Evolutionary conservation across 2,888 invertebrate species (phyloP).

Genomic region (Octodonta nipae): DNA sequence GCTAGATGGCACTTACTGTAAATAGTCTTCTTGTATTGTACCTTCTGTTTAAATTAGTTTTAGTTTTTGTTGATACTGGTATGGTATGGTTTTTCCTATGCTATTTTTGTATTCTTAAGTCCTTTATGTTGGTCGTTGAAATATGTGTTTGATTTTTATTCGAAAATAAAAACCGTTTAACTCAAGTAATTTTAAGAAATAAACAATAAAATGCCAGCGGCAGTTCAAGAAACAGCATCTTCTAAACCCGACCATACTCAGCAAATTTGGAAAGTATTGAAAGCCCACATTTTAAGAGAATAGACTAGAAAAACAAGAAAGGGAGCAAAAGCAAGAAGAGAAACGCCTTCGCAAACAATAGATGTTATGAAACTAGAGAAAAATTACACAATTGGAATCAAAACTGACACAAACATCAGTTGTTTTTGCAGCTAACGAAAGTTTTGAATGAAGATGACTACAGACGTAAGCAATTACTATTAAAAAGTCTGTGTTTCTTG

Average conservation of each 20-base stretch:
- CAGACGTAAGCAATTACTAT: slow-evolving; percentile 62
- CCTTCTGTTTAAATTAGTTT: no score
- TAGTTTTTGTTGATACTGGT: no score
- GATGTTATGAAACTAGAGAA: slow-evolving; percentile 84
- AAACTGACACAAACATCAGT: slow-evolving; percentile 76
- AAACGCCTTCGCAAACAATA: slow-evolving; percentile 74
- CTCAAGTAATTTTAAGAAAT: no score
- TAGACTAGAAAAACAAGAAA: slow-evolving; percentile 68
- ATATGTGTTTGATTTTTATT: no score
- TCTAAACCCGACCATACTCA: slow-evolving; percentile 35
- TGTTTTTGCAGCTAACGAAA: slow-evolving; percentile 85
- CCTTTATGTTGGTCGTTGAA: no score
- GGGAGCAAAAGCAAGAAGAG: slow-evolving; percentile 53
- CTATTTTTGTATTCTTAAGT: no score
- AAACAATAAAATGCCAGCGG: slow-evolving; percentile 19
- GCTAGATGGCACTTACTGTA: no score
- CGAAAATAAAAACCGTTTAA: no score
- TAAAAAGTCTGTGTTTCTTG: no score
- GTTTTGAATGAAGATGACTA: slow-evolving; percentile 90
- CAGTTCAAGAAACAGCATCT: slow-evolving; percentile 11
- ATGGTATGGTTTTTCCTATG: no score
- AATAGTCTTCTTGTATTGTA: no score
- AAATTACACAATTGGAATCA: slow-evolving; percentile 71
- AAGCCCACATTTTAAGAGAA: slow-evolving; percentile 73
- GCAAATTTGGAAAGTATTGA: slow-evolving; percentile 78